These are phyloP conservation scores for Vidua chalybeata DNA, from an alignment of 2,113 vertebrate species.

Conservation along the genomic window DNA sequence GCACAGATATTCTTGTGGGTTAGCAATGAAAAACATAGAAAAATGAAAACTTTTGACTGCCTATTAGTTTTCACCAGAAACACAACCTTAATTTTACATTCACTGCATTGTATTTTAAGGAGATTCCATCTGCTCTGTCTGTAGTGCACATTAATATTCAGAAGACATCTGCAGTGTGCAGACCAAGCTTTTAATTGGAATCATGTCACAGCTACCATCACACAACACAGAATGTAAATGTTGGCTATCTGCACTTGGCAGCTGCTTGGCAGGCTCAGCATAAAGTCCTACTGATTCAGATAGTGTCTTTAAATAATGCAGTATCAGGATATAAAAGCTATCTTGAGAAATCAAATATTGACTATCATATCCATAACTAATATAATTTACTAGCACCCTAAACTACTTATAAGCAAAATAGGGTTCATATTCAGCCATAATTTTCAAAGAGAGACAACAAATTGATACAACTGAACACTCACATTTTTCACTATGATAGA, in stretches of 20 bases:
- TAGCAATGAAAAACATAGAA: background rate
- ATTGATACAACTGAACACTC: background rate
- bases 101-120: conserved; percentile 18
- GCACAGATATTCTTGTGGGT: background rate
- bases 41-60: background rate
- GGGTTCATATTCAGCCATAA: background rate
- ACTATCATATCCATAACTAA: background rate
- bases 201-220: conserved; percentile 54
- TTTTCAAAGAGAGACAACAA: background rate
- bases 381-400: background rate
- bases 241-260: conserved; percentile 56
- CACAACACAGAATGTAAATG: conserved; percentile 57
- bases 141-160: conserved; percentile 60
- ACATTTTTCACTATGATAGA: background rate
- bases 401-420: background rate
- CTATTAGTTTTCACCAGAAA: conserved; percentile 2
- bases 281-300: conserved; percentile 36
- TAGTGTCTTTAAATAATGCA: conserved; percentile 14
- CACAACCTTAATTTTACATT: conserved; percentile 40
- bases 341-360: conserved; percentile 49
- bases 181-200: conserved; percentile 66
- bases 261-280: conserved; percentile 56
- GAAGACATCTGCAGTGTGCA: conserved; percentile 60
- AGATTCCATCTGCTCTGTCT: conserved; percentile 56
- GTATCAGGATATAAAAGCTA: conserved; percentile 3